Evolutionary conservation across 2,888 invertebrate species (phyloP).

Genomic region (Nomada ferruginata): DNA sequence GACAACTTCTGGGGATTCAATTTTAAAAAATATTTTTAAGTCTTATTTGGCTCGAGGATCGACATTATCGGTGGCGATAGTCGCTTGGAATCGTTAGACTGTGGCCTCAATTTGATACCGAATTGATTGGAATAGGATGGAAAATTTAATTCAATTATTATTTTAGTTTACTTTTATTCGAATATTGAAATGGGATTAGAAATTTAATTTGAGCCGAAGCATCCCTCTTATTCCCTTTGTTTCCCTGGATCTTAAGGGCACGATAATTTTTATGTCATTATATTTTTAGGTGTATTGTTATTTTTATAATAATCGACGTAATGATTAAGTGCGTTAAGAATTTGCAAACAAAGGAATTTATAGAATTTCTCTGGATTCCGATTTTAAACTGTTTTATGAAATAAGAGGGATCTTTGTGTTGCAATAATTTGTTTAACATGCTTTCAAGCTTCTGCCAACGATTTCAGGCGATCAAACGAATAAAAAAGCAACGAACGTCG

Average conservation of each 20-base stretch:
- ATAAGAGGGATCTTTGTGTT: background rate
- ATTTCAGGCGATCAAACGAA: conserved; percentile 33
- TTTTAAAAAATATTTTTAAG: background rate
- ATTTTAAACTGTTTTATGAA: background rate
- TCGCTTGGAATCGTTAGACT: conserved; percentile 42
- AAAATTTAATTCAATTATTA: no score
- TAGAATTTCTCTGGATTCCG: background rate
- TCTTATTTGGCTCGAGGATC: conserved; percentile 19
- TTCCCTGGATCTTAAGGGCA: no score
- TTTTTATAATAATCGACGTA: no score
- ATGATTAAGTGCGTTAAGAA: no score
- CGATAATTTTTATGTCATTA: no score
- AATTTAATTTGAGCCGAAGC: no score
- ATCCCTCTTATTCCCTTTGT: no score
- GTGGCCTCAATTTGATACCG: background rate
- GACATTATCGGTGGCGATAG: conserved; percentile 45
- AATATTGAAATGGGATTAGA: no score
- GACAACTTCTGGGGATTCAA: background rate
- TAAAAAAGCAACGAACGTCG: conserved; percentile 57
- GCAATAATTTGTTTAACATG: background rate
- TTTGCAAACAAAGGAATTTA: no score
- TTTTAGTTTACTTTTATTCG: no score
- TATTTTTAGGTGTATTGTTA: no score
- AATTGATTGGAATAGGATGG: no score
- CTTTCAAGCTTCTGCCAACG: background rate